Evolutionary conservation across 2,113 vertebrate species (phyloP).

Genomic region (Hippocampus barbouri): DNA sequence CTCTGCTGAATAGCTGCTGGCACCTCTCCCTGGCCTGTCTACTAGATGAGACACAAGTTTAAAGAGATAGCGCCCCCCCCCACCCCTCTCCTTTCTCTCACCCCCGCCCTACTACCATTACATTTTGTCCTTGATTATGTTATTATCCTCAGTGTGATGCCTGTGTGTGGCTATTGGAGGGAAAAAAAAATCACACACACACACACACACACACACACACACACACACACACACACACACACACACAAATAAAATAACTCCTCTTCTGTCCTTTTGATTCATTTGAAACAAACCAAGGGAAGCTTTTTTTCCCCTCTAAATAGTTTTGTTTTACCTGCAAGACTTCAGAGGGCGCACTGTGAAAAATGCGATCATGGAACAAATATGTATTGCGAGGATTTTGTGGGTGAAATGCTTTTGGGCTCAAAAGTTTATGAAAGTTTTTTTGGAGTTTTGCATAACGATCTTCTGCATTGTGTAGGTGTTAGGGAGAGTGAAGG

Average conservation of each 20-base stretch:
- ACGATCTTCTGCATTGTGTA: no score
- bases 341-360: neutral
- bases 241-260: conserved; percentile 40
- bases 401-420: neutral
- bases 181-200: conserved; percentile 17
- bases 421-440: neutral
- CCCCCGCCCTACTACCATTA: conserved; percentile 30
- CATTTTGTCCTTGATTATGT: conserved; percentile 65
- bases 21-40: conserved; percentile 64
- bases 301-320: neutral
- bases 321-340: neutral
- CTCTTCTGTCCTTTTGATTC: conserved; percentile 47
- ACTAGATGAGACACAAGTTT: conserved; percentile 62
- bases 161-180: conserved; percentile 48
- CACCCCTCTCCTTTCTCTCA: neutral
- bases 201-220: no score
- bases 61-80: conserved; percentile 43
- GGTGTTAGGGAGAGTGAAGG: no score
- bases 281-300: neutral
- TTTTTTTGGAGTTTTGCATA: neutral
- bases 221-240: no score
- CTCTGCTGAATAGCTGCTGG: conserved; percentile 69
- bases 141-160: conserved; percentile 59
- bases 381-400: neutral
- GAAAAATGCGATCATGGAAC: neutral